phyloP scores from a whole-genome alignment of 2,113 vertebrate species.

The Monarcha castaneiventris region DNA sequence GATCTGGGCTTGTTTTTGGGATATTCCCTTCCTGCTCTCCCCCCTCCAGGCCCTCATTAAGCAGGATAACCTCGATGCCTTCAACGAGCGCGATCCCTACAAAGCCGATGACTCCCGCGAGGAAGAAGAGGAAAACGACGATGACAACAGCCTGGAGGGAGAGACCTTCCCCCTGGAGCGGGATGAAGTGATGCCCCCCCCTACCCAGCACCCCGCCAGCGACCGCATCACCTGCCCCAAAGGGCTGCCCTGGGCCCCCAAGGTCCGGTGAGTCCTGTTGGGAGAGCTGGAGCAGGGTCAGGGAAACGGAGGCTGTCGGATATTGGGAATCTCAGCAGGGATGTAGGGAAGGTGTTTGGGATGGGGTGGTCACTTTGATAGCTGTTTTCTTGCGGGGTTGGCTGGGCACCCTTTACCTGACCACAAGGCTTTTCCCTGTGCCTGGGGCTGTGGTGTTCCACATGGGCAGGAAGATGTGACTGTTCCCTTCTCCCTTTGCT shows the following conservation, averaged over 20 bases:
- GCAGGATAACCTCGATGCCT: conserved; percentile 97
- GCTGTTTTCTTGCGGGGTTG: neutral
- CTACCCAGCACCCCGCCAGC: conserved; percentile 84
- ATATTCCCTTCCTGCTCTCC: neutral
- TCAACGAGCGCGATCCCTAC: conserved; percentile 96
- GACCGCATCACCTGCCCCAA: conserved; percentile 93
- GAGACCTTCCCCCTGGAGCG: conserved; percentile 92
- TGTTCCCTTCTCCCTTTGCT: neutral
- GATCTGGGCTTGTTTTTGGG: neutral
- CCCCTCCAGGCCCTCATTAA: conserved; percentile 87
- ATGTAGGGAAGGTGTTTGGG: neutral
- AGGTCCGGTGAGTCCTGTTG: conserved; percentile 85
- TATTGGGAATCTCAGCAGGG: neutral
- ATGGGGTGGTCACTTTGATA: neutral
- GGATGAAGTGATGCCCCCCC: conserved; percentile 94
- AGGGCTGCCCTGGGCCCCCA: conserved; percentile 96
- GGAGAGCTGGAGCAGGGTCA: neutral
- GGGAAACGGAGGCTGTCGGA: rapidly evolving
- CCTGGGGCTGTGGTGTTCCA: neutral
- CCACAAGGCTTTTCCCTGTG: neutral
- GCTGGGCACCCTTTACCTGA: neutral
- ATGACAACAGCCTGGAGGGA: conserved; percentile 89
- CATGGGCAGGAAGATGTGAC: neutral
- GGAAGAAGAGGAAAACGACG: conserved; percentile 95
- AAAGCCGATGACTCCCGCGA: conserved; percentile 91